Base-by-base conservation (phyloP, 2,797 vertebrate genomes). In the Pseudochirops cupreus region DNA sequence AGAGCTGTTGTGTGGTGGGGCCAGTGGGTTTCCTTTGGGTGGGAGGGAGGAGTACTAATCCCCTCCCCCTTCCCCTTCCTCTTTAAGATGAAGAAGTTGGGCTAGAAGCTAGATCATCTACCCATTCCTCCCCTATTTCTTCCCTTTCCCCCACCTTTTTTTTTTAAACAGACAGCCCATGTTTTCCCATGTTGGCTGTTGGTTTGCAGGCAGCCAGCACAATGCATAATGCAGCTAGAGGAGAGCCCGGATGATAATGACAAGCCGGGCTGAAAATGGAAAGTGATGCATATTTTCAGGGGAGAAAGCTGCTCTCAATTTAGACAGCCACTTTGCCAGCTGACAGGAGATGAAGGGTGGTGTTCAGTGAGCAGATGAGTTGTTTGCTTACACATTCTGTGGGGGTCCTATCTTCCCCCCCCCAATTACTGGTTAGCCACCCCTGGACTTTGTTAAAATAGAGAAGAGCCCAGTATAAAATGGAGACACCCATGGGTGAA, bases 241-340 rank as follows among this genome's bases (percentile, higher is more conserved):
- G 96, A 56, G 91, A 97, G 59, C 56, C 16, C n/a, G 50, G 56
- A 1, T 39, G 94, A 58, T 95, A 55, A 95, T 56, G 97, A 96
- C 74, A 92, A 96, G 95, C 95, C 95, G 93, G 94, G 57, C 92
- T 9, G 7, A 92, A 90, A 92, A 91, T 0, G 94, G 13, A 93
- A 97, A 97, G 95, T 90, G 95, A 95, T 18, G 24, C 89, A 95
- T 92, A 54, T 96, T 97, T 98, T 97, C 95, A 94, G 94, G 95
- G 95, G 94, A 94, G 96, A 93, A 96, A 94, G 95, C 94, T 89
- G 90, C 92, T 96, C 56, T 90, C 89, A 58, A 14, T 62, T 33
- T 82, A 94, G 93, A 90, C 0, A 90, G 96, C 0, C 1, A 58
- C 91, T 96, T 92, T 96, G 92, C 91, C 82, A 95, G 95, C 95